Percentiles rank a stretch among this genome's conserved stretches.
These are phyloP conservation scores for Saturnia pavonia DNA, from an alignment of 2,888 invertebrate species.

Conservation along the genomic window DNA sequence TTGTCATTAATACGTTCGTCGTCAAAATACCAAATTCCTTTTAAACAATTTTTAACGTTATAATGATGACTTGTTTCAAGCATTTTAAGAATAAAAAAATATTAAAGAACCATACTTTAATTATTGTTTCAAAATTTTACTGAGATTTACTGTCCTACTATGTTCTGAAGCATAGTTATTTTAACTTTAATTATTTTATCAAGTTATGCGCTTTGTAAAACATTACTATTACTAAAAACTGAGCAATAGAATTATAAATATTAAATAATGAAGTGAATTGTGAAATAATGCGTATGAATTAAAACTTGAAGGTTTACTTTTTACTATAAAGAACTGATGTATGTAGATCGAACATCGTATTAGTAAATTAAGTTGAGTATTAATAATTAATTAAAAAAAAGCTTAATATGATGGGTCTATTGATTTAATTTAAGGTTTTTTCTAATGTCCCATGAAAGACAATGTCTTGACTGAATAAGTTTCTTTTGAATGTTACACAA, in stretches of 20 bases:
- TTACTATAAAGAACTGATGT: slow-evolving; percentile 56
- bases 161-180: neutral
- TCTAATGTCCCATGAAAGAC: slow-evolving; percentile 73
- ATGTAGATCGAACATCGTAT: slow-evolving; percentile 42
- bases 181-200: neutral
- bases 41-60: neutral
- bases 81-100: neutral
- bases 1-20: neutral
- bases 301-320: slow-evolving; percentile 25
- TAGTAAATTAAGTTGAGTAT: slow-evolving; percentile 71
- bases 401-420: slow-evolving; percentile 55
- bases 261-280: neutral
- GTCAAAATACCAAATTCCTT: too few species aligned
- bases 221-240: neutral
- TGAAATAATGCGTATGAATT: slow-evolving; percentile 17
- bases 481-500: slow-evolving; percentile 58
- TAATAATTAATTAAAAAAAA: slow-evolving; percentile 45
- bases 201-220: neutral
- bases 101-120: neutral
- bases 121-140: neutral
- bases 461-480: slow-evolving; percentile 78
- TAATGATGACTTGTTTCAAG: neutral
- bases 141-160: neutral
- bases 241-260: neutral
- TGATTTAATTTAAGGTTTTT: slow-evolving; percentile 36